These are phyloP conservation scores for Oedothorax gibbosus DNA, from an alignment of 1,140 invertebrate genomes.

Conservation along the genomic window DNA sequence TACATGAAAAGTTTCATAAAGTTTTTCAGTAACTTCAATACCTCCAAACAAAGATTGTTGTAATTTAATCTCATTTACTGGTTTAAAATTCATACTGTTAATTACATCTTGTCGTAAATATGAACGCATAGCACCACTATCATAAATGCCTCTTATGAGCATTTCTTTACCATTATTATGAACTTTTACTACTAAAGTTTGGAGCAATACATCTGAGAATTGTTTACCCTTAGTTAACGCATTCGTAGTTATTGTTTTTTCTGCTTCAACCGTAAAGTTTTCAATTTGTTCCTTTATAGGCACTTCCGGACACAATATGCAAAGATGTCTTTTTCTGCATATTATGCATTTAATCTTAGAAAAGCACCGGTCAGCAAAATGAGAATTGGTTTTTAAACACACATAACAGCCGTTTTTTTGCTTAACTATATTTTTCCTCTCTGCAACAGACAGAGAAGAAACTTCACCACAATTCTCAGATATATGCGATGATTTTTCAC, in stretches of 20 bases:
- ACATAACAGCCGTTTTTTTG: constrained; percentile 34
- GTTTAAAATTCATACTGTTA: constrained; percentile 16
- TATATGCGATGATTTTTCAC: constrained; percentile 5
- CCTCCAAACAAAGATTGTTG: constrained; percentile 35
- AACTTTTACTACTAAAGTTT: constrained; percentile 41
- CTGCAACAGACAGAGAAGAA: not conserved
- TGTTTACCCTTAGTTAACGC: constrained; percentile 22
- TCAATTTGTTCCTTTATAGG: not conserved
- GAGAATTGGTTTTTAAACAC: constrained; percentile 8
- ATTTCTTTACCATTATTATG: constrained; percentile 14
- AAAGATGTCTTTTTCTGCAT: constrained; percentile 25
- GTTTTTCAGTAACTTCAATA: constrained; percentile 1
- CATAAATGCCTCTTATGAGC: constrained; percentile 9
- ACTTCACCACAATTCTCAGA: constrained; percentile 28
- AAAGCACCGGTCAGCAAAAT: constrained; percentile 14
- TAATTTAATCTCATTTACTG: not conserved
- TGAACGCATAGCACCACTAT: constrained; percentile 9
- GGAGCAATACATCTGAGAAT: constrained; percentile 30
- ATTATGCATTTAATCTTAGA: constrained; percentile 6
- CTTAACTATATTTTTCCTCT: constrained; percentile 36
- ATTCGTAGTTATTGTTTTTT: constrained; percentile 16
- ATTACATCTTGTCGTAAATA: constrained; percentile 14
- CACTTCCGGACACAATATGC: constrained; percentile 23
- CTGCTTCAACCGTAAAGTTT: not conserved
- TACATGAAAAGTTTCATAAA: constrained; percentile 5